Base-by-base conservation (phyloP, 2,888 invertebrate genomes). In the Portevinia maculata region DNA sequence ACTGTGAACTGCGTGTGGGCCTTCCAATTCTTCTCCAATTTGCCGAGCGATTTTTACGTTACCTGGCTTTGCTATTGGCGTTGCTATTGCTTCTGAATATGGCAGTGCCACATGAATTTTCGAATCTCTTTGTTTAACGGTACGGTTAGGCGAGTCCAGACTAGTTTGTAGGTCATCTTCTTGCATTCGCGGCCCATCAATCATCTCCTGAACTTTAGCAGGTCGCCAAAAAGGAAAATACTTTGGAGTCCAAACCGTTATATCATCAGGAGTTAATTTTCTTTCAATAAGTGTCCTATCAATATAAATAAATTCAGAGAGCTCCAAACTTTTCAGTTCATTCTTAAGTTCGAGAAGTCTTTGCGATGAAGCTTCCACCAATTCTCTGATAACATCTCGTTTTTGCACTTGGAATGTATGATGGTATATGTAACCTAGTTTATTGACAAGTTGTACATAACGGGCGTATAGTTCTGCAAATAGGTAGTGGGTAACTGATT, bases 211-310 rank as follows among this genome's bases (percentile, higher is more conserved):
- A 15, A 88, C 73, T 13, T 87, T 87, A 11, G 85, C 44, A 3
- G 88, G 87, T 87, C 90, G 91, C 84, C 92, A 93, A 85, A 87
- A 86, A 86, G 91, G 90, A 89, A 91, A 93, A 88, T 91, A 93
- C 55, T 88, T 88, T 0, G 93, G 92, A 53, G 92, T 90, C 79
- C 92, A 88, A 64, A 94, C 91, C 84, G 93, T 92, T 11, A 94
- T 86, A 79, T 93, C 92, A 17, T 92, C 90, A 0, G 95, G 94
- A 2, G 94, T 92, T 8, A 95, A 87, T 86, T 94, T 94, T 84
- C 93, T 88, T 86, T 94, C 92, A 32, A 94, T 91, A 53, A 95
- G 88, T 6, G 92, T 91, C 85, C 94, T 93, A 87, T 96, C 95
- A 46, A 94, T 92, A 89, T 94, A 95, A 76, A 94, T 93, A 86